Evolutionary conservation across 2,888 invertebrate species (phyloP).

Genomic region (Troides oblongomaculatus): DNA sequence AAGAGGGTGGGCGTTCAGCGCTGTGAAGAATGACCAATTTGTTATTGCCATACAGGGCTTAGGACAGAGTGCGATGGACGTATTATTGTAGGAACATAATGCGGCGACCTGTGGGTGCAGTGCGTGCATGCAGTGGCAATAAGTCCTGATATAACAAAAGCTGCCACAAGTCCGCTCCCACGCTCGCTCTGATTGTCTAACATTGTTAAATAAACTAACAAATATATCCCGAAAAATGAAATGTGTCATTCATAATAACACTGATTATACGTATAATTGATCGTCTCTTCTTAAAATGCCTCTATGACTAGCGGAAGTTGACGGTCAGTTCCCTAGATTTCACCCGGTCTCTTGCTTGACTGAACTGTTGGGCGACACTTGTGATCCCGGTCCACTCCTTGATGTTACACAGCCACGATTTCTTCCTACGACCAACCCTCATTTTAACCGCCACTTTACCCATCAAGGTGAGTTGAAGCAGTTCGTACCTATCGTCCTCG

Average conservation of each 20-base stretch:
- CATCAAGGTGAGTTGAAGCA: too few relatives aligned
- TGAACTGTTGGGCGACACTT: too few relatives aligned
- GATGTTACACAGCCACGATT: too few relatives aligned
- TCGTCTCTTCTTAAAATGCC: too few relatives aligned
- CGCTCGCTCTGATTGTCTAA: slow-evolving; percentile 54
- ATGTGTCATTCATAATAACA: background rate
- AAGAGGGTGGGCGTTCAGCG: slow-evolving; percentile 55
- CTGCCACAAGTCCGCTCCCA: slow-evolving; percentile 51
- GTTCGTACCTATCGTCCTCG: too few relatives aligned
- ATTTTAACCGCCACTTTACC: too few relatives aligned
- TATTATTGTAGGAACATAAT: slow-evolving; percentile 65
- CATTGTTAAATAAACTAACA: slow-evolving; percentile 4
- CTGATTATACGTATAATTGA: too few relatives aligned
- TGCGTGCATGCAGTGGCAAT: slow-evolving; percentile 54
- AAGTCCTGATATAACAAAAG: slow-evolving; percentile 63
- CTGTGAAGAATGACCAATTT: slow-evolving; percentile 69
- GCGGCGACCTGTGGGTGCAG: slow-evolving; percentile 53
- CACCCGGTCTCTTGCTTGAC: too few relatives aligned
- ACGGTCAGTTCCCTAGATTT: too few relatives aligned
- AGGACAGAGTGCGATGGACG: slow-evolving; percentile 61
- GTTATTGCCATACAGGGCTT: slow-evolving; percentile 56
- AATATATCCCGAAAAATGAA: background rate
- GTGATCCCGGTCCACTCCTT: too few relatives aligned
- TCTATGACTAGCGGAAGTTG: too few relatives aligned
- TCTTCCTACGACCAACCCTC: too few relatives aligned